Conservation (phyloP, 2,113 vertebrate genomes). For the Rynchops niger region DNA sequence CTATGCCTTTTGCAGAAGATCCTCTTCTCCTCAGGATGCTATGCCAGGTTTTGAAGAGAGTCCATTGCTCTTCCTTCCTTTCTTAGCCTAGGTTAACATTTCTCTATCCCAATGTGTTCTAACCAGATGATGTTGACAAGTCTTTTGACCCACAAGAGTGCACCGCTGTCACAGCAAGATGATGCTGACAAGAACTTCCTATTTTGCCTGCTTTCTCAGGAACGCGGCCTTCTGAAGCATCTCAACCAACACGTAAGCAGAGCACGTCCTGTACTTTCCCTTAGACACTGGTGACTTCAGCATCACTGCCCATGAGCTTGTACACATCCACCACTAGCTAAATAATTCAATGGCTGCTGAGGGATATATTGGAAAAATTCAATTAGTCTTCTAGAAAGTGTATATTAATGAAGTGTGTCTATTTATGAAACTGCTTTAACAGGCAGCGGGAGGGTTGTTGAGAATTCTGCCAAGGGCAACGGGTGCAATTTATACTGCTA, state of each 20-base stretch:
- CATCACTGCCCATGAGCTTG: background rate
- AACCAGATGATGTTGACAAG: background rate
- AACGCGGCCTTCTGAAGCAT: background rate
- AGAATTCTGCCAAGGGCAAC: slow-evolving; percentile 38
- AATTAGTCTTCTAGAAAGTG: slow-evolving; percentile 39
- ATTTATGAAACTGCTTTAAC: slow-evolving; percentile 40
- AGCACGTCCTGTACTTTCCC: background rate
- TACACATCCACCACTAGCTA: background rate
- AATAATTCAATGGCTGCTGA: slow-evolving; percentile 47
- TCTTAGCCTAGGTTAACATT: background rate
- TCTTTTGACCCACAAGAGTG: background rate
- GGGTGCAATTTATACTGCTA: slow-evolving; percentile 37
- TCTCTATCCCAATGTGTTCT: background rate
- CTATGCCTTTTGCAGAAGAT: background rate
- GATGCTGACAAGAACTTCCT: background rate
- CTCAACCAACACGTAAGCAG: background rate
- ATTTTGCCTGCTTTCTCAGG: background rate
- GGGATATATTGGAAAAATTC: slow-evolving; percentile 38
- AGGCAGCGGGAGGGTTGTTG: slow-evolving; percentile 40
- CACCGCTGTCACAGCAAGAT: background rate
- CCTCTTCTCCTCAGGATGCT: background rate
- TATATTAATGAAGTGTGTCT: slow-evolving; percentile 55
- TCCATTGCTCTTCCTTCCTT: background rate
- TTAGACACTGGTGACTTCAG: background rate
- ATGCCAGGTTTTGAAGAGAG: background rate